phyloP scores from a whole-genome alignment of 2,797 vertebrate species.

The Galagoides demidoff region DNA sequence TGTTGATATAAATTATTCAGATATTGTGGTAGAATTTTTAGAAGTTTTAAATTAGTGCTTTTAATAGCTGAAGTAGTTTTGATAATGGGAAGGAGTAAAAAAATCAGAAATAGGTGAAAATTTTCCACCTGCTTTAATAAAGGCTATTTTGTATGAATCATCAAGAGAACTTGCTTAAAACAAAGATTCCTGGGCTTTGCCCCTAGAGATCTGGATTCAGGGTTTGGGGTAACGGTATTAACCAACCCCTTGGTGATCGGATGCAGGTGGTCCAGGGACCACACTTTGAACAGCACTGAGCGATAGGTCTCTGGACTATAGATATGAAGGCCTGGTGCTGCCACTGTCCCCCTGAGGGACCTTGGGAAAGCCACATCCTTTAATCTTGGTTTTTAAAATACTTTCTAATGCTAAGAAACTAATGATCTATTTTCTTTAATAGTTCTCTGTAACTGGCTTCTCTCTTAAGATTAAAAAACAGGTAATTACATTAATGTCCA shows the following conservation, averaged over 20 bases:
- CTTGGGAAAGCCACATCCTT: neutral
- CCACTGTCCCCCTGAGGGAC: neutral
- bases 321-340: neutral
- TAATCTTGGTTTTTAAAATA: neutral
- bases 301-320: neutral
- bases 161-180: neutral
- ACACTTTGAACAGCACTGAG: neutral
- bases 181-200: neutral
- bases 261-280: neutral
- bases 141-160: conserved; percentile 27
- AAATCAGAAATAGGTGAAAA: conserved; percentile 25
- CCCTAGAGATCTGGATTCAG: neutral
- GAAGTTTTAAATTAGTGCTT: neutral
- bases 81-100: conserved; percentile 1
- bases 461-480: conserved; percentile 29
- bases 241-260: neutral
- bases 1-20: conserved; percentile 6
- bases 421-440: conserved; percentile 12
- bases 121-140: conserved; percentile 27
- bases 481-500: neutral
- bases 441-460: neutral
- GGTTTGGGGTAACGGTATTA: neutral
- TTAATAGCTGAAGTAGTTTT: neutral
- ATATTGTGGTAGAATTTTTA: conserved; percentile 40
- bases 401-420: neutral